Evolutionary conservation across 2,888 invertebrate genomes (phyloP).

Genomic region (Perdita meconis): DNA sequence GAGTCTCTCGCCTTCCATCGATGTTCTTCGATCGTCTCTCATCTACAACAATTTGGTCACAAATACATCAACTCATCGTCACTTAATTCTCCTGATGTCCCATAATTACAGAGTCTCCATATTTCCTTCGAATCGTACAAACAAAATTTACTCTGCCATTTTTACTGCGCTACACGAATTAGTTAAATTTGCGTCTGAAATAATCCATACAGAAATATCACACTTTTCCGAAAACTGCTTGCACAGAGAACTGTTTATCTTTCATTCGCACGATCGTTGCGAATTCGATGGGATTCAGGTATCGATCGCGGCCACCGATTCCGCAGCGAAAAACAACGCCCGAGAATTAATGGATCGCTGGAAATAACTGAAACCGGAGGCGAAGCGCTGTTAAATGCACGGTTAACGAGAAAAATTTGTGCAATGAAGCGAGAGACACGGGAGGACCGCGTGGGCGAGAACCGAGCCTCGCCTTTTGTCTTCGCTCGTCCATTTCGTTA

Average conservation of each 20-base stretch:
- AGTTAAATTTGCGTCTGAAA: too few species aligned
- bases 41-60: constrained; percentile 69
- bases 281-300: background rate
- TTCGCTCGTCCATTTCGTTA: constrained; percentile 23
- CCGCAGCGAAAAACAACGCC: constrained; percentile 4
- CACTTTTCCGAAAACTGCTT: too few species aligned
- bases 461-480: constrained; percentile 40
- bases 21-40: constrained; percentile 80
- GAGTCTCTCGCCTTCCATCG: constrained; percentile 86
- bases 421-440: constrained; percentile 36
- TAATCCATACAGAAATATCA: too few species aligned
- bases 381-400: constrained; percentile 40
- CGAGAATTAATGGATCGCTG: constrained; percentile 51
- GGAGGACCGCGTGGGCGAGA: constrained; percentile 35
- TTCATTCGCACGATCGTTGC: too few species aligned
- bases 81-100: too few species aligned
- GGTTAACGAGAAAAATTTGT: constrained; percentile 62
- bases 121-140: background rate
- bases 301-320: constrained; percentile 6
- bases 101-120: too few species aligned
- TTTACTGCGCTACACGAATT: too few species aligned
- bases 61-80: background rate
- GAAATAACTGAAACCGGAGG: constrained; percentile 51
- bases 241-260: too few species aligned
- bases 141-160: background rate